Evolutionary conservation across 53 echinoderm and acorn worm species (phyloP).

Genomic region (Echinarachnius parma): DNA sequence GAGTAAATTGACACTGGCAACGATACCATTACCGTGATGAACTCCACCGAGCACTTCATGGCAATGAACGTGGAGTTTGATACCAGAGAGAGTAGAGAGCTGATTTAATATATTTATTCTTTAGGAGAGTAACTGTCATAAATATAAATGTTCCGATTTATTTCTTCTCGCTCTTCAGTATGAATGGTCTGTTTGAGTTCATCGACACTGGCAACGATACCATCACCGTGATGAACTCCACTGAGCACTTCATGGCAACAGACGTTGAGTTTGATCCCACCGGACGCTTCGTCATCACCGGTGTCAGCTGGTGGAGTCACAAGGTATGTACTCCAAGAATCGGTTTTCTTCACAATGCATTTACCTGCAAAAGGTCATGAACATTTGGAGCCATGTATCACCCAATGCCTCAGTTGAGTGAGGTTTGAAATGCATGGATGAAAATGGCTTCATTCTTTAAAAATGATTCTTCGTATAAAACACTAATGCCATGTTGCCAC

Average conservation of each 20-base stretch:
- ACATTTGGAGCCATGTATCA: too few species aligned
- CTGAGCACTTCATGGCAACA: slow-evolving; percentile 99
- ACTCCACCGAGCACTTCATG: slow-evolving; percentile 95
- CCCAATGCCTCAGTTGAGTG: too few species aligned
- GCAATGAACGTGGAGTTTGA: slow-evolving; percentile 98
- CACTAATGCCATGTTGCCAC: slow-evolving; percentile 11
- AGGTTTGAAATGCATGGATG: too few species aligned
- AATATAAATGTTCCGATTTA: too few species aligned
- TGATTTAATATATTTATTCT: too few species aligned
- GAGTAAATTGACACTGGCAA: slow-evolving; percentile 81
- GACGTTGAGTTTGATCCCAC: slow-evolving; percentile 98
- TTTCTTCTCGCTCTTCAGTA: slow-evolving; percentile 69
- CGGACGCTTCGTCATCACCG: slow-evolving; percentile 88
- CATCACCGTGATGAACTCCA: slow-evolving; percentile 90
- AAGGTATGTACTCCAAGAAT: slow-evolving; percentile 84
- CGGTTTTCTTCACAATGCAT: too few species aligned
- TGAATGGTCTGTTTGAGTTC: slow-evolving; percentile 96
- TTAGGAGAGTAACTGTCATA: too few species aligned
- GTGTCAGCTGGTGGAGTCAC: slow-evolving; percentile 99
- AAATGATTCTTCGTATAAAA: too few species aligned
- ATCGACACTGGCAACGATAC: slow-evolving; percentile 71
- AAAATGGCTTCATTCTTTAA: too few species aligned
- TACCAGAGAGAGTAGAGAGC: too few species aligned
- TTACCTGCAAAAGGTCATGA: too few species aligned
- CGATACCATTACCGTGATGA: slow-evolving; percentile 91